A percentile compares a stretch with the other conserved stretches of the same genome.
Evolutionary conservation across 2,797 vertebrate species (phyloP).

Genomic region (Arrhamphus sclerolepis): DNA sequence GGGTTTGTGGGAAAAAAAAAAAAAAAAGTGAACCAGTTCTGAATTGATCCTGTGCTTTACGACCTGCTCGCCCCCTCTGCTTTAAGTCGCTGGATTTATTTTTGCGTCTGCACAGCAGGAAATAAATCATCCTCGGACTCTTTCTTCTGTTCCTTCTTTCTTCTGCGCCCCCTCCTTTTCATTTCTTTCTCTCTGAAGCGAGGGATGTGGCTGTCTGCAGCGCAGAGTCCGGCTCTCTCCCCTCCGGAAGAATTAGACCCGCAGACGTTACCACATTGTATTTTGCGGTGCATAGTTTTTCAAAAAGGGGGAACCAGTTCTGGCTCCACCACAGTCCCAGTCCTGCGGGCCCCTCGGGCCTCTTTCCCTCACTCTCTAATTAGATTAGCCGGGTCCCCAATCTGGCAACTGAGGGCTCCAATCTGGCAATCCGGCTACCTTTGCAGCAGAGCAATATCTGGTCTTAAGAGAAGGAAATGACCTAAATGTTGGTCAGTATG

Average conservation of each 20-base stretch:
- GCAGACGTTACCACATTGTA: slow-evolving; percentile 85
- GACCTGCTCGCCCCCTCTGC: slow-evolving; percentile 65
- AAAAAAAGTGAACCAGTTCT: slow-evolving; percentile 58
- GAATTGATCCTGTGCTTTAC: slow-evolving; percentile 75
- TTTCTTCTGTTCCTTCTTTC: slow-evolving; percentile 57
- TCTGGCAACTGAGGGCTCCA: slow-evolving; percentile 71
- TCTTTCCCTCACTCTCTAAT: slow-evolving; percentile 82
- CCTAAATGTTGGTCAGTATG: slow-evolving; percentile 80
- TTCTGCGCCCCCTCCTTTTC: slow-evolving; percentile 36
- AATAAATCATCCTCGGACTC: slow-evolving; percentile 77
- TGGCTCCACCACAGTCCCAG: slow-evolving; percentile 69
- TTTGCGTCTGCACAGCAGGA: slow-evolving; percentile 73
- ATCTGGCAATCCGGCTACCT: slow-evolving; percentile 78
- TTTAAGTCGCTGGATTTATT: slow-evolving; percentile 74
- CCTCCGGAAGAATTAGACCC: slow-evolving; percentile 85
- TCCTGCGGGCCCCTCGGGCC: slow-evolving; percentile 71
- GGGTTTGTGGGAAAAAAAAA: slow-evolving; percentile 44
- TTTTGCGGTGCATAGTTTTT: slow-evolving; percentile 78
- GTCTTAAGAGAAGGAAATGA: slow-evolving; percentile 81
- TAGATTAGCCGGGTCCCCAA: slow-evolving; percentile 81
- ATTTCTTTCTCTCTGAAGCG: slow-evolving; percentile 45
- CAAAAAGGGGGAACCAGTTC: slow-evolving; percentile 71
- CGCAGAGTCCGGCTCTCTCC: slow-evolving; percentile 72
- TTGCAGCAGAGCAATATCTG: slow-evolving; percentile 76
- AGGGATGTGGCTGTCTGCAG: slow-evolving; percentile 74